A percentile compares a stretch with the other conserved stretches of the same genome.
Conservation (phyloP, 2,888 invertebrate genomes). For the Aporophyla nigra region DNA sequence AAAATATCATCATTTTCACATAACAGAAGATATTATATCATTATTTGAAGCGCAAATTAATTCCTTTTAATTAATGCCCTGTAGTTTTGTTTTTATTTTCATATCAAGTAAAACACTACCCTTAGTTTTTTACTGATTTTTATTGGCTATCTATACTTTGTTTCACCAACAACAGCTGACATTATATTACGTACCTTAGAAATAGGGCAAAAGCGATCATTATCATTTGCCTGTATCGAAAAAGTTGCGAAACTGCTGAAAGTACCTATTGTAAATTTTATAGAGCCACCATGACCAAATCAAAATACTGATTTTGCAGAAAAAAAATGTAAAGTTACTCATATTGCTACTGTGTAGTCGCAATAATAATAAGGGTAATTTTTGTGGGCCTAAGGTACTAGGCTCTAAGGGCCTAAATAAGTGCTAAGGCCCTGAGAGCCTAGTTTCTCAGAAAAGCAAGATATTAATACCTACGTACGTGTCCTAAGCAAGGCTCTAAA, state of each 20-base stretch:
- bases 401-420: no score
- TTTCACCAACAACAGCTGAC: not conserved
- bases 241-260: not conserved
- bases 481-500: no score
- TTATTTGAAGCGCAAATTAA: conserved; percentile 43
- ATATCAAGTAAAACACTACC: not conserved
- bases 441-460: not conserved
- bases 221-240: not conserved
- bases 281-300: not conserved
- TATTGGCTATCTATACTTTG: no score
- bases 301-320: not conserved
- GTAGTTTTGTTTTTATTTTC: conserved; percentile 51
- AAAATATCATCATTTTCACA: not conserved
- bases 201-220: not conserved
- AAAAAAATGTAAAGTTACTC: not conserved
- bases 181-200: not conserved
- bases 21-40: not conserved
- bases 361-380: not conserved
- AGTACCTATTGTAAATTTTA: not conserved
- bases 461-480: not conserved
- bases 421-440: not conserved
- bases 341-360: not conserved
- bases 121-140: not conserved
- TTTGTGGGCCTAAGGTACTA: not conserved
- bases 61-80: conserved; percentile 33